Base-by-base conservation (phyloP, 2,113 vertebrate genomes). In the Thamnaconus septentrionalis region DNA sequence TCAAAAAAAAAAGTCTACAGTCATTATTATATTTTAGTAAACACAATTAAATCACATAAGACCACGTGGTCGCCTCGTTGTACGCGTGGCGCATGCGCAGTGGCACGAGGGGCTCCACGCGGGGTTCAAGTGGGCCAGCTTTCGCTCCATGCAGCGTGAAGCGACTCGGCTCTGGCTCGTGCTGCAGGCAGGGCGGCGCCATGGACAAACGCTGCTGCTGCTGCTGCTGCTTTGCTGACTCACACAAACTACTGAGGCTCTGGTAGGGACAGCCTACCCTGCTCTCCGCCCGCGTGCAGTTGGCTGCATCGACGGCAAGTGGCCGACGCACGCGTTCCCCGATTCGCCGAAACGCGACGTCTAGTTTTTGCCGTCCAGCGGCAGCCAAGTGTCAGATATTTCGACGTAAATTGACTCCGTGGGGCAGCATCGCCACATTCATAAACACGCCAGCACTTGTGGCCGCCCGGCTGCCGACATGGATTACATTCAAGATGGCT, bases 401-500 rank as follows among this genome's bases (percentile, higher is more conserved):
- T 58, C 61, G 55, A 69, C 61, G 64, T 48, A 45, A 50, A 31
- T 31, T 6, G n/a, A 12, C 50, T 12, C 50, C 18, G 18, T 31
- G 18, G 18, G 18, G 18, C 18, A 31, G 58, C 72, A 18, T 41
- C 75, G 79, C 65, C 65, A 64, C 78, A 53, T 54, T 71, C 64
- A 48, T 18, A 68, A 51, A 76, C 84, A 54, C 81, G 66, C 61
- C 78, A 12, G 54, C 46, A 48, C 61, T 42, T 43, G 64, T 62
- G 53, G 64, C 49, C 10, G 58, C 6, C 18, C 2, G 61, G 12
- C 4, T 51, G 53, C 48, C 59, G 77, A 43, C 4, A 93, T 93
- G 91, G 91, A 93, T 63, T 84, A 80, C 78, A 92, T 96, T 63
- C 94, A 91, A 63, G 94, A 95, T 61, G 96, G 96, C n/a, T 97